phyloP scores from a whole-genome alignment of 2,888 invertebrate genomes.

The Deroplatys truncata region DNA sequence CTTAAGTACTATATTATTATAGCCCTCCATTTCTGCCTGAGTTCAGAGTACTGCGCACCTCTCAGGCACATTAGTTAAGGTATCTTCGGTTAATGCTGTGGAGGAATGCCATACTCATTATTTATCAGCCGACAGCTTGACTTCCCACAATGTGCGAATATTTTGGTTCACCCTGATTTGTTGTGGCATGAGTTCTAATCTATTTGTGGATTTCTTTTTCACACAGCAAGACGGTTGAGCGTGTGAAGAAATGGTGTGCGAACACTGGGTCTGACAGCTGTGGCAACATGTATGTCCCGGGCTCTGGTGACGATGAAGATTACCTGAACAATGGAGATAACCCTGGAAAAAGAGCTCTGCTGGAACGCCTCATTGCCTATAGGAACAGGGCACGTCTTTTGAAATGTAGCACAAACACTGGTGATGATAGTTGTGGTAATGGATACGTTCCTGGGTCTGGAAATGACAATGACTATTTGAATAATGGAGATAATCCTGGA shows the following conservation, averaged over 20 bases:
- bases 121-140: neutral
- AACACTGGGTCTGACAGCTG: conserved; percentile 23
- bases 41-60: too few relatives aligned
- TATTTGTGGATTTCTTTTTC: neutral
- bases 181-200: neutral
- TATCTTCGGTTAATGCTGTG: too few relatives aligned
- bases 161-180: neutral
- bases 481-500: neutral
- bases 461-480: conserved; percentile 22
- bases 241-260: neutral
- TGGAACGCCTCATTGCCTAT: neutral
- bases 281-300: conserved; percentile 15
- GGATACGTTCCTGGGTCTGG: conserved; percentile 24
- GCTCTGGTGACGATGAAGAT: conserved; percentile 17
- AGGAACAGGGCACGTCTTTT: neutral
- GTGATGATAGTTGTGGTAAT: conserved; percentile 28
- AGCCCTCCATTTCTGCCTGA: too few relatives aligned
- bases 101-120: too few relatives aligned
- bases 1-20: too few relatives aligned
- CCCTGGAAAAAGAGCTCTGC: conserved; percentile 16
- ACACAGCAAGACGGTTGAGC: neutral
- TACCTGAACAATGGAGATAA: conserved; percentile 11
- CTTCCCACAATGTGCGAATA: neutral
- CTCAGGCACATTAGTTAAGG: too few relatives aligned
- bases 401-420: conserved; percentile 7